Evolutionary conservation across 2,888 invertebrate species (phyloP), one percentile per base, ranked within the genome.

Genomic region (Philereme vetulata): DNA sequence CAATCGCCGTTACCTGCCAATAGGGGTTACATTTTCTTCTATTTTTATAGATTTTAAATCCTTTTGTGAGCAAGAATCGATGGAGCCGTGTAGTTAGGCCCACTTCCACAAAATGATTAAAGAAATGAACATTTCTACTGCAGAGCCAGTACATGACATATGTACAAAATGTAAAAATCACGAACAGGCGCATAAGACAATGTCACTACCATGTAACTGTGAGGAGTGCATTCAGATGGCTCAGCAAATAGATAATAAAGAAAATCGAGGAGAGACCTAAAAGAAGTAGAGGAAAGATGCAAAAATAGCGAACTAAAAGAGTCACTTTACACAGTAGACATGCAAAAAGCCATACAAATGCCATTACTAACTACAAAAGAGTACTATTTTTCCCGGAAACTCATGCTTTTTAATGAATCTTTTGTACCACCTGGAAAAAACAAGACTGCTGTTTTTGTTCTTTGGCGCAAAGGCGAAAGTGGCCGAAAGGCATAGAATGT

Each of bases 381-480:
- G 34, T 38, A 38, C 11, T 49, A 11, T 8, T 49, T 49, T 4
- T 49, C 49, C 5, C 35, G 38, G 9, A 49, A 49, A 49, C 49
- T 49, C n/a, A 36, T 56, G 34, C 44, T 64, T 10, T 64, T 56
- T 43, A 64, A 64, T 42, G 53, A 64, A 46, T 53, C 53, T 21
- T 64, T 64, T 60, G 60, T 63, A 36, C 56, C 60, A n/a, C 60
- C 60, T 35, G 60, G 64, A 32, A 64, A 57, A 55, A 64, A 64
- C 48, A 58, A 60, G 40, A 38, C 40, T 40, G 64, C 64, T 33
- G 51, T 51, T 35, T 64, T 60, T 45, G 48, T 60, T 4, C 6
- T 64, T 33, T 64, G 64, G 60, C 64, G 61, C 54, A 60, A 60
- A 54, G 64, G 60, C 5, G 64, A 60, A 57, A 54, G 57, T 53